These are phyloP conservation scores for Fregata magnificens DNA, from an alignment of 2,113 vertebrate genomes.

Conservation along the genomic window DNA sequence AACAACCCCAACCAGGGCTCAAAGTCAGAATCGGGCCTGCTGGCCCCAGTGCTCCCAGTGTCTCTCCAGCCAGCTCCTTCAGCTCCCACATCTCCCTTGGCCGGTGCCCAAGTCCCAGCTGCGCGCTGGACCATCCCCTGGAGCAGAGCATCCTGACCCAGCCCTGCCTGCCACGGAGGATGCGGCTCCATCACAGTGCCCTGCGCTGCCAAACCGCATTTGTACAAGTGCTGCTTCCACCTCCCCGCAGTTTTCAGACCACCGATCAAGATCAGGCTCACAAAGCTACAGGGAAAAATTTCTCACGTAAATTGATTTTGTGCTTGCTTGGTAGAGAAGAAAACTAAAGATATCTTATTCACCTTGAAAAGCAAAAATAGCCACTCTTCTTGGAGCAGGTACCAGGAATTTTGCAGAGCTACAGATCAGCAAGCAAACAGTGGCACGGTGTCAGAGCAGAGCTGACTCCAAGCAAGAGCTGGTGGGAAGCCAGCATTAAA, in stretches of 20 bases:
- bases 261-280: rapidly evolving
- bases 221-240: neutral
- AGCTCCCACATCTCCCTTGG: rapidly evolving
- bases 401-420: neutral
- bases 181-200: neutral
- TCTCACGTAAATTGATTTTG: neutral
- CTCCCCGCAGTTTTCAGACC: neutral
- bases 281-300: neutral
- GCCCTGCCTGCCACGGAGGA: neutral
- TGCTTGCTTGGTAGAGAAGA: neutral
- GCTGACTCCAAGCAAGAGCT: neutral
- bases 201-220: rapidly evolving
- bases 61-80: neutral
- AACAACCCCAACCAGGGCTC: neutral
- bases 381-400: neutral
- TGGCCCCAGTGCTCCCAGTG: neutral
- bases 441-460: neutral
- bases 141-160: neutral
- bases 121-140: neutral
- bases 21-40: neutral
- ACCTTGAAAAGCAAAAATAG: neutral
- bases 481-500: neutral
- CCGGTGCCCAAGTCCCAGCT: neutral
- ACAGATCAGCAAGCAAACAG: neutral
- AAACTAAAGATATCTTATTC: neutral